phyloP scores from a whole-genome alignment of 2,797 vertebrate species.

The Esox masquinongy region DNA sequence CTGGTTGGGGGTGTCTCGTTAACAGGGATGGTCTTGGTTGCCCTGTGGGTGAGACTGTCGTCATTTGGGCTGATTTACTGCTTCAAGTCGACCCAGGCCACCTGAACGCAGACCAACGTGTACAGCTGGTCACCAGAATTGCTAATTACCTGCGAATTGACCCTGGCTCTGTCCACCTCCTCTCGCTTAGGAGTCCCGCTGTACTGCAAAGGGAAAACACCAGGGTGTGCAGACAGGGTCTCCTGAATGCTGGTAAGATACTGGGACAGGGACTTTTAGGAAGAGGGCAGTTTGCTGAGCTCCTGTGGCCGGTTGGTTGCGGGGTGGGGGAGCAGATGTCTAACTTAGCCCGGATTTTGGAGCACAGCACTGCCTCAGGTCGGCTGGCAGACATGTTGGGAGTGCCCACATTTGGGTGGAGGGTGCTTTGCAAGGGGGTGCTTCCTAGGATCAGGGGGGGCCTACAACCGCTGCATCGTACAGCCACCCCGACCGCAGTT shows the following conservation, averaged over 20 bases:
- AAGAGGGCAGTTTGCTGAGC: not conserved
- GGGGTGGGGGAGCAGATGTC: constrained; percentile 20
- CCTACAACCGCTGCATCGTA: constrained; percentile 17
- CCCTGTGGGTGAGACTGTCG: constrained; percentile 24
- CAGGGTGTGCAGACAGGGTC: constrained; percentile 31
- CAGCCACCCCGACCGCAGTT: constrained; percentile 34
- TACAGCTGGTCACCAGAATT: constrained; percentile 43
- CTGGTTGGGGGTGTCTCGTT: constrained; percentile 24
- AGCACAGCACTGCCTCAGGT: constrained; percentile 16
- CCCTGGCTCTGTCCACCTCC: constrained; percentile 37
- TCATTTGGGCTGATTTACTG: constrained; percentile 51
- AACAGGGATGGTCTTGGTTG: constrained; percentile 37
- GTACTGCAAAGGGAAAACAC: not conserved
- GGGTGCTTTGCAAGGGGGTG: constrained; percentile 44
- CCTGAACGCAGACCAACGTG: constrained; percentile 23
- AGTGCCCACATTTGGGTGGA: constrained; percentile 56
- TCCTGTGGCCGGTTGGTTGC: constrained; percentile 53
- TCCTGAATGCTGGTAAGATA: not conserved
- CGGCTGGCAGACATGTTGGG: constrained; percentile 47
- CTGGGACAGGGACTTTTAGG: accelerated
- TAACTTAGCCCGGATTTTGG: constrained; percentile 42
- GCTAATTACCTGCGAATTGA: constrained; percentile 40
- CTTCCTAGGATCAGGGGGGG: constrained; percentile 23
- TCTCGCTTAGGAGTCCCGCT: not conserved
- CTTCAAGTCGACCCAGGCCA: constrained; percentile 15